Evolutionary conservation across 2,113 vertebrate species (phyloP), one percentile per base, ranked within the genome.

Genomic region (Python bivittatus): DNA sequence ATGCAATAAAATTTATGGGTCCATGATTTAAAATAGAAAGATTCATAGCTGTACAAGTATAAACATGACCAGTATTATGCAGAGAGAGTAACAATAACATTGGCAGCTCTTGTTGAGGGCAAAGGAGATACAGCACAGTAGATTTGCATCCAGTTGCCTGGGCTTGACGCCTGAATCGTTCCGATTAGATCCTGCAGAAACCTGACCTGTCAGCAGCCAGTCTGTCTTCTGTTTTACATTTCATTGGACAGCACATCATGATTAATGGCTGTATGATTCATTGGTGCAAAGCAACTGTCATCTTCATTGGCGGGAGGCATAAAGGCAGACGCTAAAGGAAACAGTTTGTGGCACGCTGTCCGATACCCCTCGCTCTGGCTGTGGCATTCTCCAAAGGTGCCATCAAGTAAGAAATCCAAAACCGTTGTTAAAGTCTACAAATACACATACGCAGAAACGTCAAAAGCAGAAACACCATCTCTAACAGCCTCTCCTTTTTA

Each of bases 381-480:
- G 6, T 93, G 95, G 93, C 97, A 98, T 87, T 92, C 97, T 84
- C 98, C 98, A 90, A 98, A 98, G 92, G 97, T 98, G 88, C 98
- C 98, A 44, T 98, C 97, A 60, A 97, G 96, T 64, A 98, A 94
- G 0, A 97, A 97, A 91, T 98, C 97, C 25, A 97, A 97, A 94
- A 98, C 97, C 90, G 97, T 97, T 58, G 96, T 96, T 94, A 98
- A 95, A 22, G 96, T 98, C 98, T 98, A 58, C 83, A 92, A 42
- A 96, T 93, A 94, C 12, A 94, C 22, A 96, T 92, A 91, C 94
- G 94, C 95, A 90, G 20, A 79, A 22, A 33, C 0, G 7, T 79
- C 72, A 79, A 22, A 42, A 25, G 0, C 22, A 88, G 0, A 22
- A 48, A 57, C 4, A 38, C 88, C 90, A 58, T 6, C 7, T 48